Percentiles rank a stretch among this genome's conserved stretches.
These are phyloP conservation scores for Thymallus thymallus DNA, from an alignment of 2,113 vertebrate species.

Conservation along the genomic window DNA sequence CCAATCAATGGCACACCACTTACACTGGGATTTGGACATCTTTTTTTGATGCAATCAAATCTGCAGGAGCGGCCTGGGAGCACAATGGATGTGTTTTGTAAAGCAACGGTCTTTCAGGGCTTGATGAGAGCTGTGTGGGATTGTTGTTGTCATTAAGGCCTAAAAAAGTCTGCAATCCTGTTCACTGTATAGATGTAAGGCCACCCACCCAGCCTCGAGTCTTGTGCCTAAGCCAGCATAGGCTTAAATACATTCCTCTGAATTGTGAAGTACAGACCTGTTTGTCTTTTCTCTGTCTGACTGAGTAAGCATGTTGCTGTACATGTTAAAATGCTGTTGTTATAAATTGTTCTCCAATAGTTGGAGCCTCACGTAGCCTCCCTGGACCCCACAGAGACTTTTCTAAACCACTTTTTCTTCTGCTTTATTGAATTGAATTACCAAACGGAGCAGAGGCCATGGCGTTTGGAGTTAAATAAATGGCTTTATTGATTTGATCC, in stretches of 20 bases:
- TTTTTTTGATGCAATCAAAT: constrained; percentile 44
- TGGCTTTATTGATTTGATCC: constrained; percentile 50
- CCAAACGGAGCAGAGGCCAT: constrained; percentile 16
- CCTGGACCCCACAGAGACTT: background rate
- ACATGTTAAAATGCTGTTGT: background rate
- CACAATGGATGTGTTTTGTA: constrained; percentile 36
- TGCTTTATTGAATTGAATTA: constrained; percentile 47
- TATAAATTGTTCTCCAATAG: constrained; percentile 19
- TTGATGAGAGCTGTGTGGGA: constrained; percentile 31
- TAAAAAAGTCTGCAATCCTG: constrained; percentile 50
- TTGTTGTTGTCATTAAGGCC: constrained; percentile 24
- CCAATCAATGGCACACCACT: constrained; percentile 55
- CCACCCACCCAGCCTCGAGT: background rate
- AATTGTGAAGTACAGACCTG: no score
- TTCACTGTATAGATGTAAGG: constrained; percentile 36
- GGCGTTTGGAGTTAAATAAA: constrained; percentile 49
- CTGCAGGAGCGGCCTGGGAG: constrained; percentile 26
- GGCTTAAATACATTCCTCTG: no score
- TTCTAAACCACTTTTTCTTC: constrained; percentile 20
- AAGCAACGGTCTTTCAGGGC: constrained; percentile 25
- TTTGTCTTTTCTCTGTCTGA: background rate
- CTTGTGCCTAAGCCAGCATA: no score
- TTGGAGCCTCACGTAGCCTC: constrained; percentile 13
- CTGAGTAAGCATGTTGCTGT: background rate
- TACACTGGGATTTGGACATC: constrained; percentile 55